Evolutionary conservation across 2,888 invertebrate species (phyloP).

Genomic region (Noctua fimbriata): DNA sequence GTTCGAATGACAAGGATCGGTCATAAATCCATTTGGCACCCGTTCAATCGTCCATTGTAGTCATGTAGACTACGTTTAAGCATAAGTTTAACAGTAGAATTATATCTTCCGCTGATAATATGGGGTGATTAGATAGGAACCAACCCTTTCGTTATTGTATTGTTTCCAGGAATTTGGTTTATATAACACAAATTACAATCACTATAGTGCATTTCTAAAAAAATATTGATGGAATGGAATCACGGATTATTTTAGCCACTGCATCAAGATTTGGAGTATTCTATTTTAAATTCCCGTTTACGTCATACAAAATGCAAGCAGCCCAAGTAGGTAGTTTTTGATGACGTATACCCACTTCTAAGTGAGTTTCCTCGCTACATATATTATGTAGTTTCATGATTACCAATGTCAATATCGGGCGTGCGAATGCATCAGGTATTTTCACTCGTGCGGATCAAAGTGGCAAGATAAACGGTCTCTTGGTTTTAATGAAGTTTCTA

Average conservation of each 20-base stretch:
- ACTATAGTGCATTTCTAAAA: background rate
- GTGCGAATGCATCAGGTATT: conserved; percentile 54
- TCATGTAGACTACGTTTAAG: background rate
- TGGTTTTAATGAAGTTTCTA: conserved; percentile 41
- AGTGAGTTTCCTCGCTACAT: conserved; percentile 17
- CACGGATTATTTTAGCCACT: conserved; percentile 25
- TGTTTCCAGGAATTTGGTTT: conserved; percentile 16
- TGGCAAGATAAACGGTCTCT: conserved; percentile 52
- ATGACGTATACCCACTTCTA: conserved; percentile 15
- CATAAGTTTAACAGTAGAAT: conserved; percentile 9
- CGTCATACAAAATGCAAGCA: conserved; percentile 23
- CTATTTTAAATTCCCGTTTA: conserved; percentile 19
- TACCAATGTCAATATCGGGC: conserved; percentile 44
- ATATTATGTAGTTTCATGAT: conserved; percentile 8
- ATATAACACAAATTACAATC: conserved; percentile 20
- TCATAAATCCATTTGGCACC: conserved; percentile 27
- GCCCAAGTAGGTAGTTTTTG: background rate
- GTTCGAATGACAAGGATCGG: background rate
- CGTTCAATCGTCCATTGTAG: conserved; percentile 1
- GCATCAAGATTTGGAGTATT: conserved; percentile 12
- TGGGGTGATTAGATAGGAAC: conserved; percentile 39
- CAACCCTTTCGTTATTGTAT: conserved; percentile 11
- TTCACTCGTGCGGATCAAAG: conserved; percentile 58
- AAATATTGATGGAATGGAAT: conserved; percentile 2
- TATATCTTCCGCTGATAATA: conserved; percentile 24